Evolutionary conservation across 2,797 vertebrate genomes (phyloP), one percentile per base, ranked within the genome.

Genomic region (Coracias cyanogaster): DNA sequence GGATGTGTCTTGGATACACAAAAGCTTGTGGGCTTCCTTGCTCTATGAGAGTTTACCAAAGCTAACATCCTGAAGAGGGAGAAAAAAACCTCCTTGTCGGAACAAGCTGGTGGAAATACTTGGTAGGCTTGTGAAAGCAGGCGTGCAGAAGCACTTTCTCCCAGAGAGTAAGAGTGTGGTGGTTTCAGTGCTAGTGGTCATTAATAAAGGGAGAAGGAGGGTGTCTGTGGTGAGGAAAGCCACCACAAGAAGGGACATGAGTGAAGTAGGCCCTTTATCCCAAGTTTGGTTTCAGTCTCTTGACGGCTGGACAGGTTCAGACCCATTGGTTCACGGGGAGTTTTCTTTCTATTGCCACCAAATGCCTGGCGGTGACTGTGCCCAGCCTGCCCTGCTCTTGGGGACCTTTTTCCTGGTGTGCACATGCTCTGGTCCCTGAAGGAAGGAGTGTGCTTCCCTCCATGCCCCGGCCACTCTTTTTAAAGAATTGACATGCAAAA

Each of bases 191-290:
- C 54, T 82, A 22, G 18, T 16, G 24, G 28, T 17, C 20, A 8
- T 51, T 13, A 39, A 43, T 58, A 62, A 85, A 62, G 28, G 11
- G 2, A 90, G 58, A 74, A 46, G 28, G 6, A 49, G 14, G 3
- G 6, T 48, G 48, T 48, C 33, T 86, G 37, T 10, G 17, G 24
- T 67, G 67, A 66, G 55, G 14, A 21, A 5, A 67, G 1, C 5
- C 18, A 11, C 5, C 1, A 43, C 41, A 43, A 12, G 10, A 57
- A 52, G 54, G 21, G 16, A 46, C 1, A 3, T 0, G 2, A 11
- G n/a, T 82, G 13, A 65, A 10, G 20, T 9, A 76, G 14, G 0
- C 17, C 5, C n/a, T 86, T 78, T 78, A 10, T 74, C 10, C 29
- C 2, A 19, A 17, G 28, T 10, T 71, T 64, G 21, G 7, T 39